phyloP scores from a whole-genome alignment of 2,888 invertebrate genomes.

The Monopis laevigella region DNA sequence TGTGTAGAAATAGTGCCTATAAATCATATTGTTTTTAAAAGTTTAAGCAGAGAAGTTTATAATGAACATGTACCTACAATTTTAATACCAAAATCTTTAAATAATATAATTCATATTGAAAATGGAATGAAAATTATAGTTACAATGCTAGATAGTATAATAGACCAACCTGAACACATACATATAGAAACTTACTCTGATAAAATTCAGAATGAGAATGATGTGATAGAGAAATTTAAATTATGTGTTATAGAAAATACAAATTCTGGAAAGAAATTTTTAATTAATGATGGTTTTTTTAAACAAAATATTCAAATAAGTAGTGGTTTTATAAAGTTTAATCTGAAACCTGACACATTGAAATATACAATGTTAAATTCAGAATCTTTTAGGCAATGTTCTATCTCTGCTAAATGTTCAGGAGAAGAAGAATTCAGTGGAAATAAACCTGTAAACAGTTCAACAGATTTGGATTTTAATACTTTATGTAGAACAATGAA shows the following conservation, averaged over 20 bases:
- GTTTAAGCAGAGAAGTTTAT: slow-evolving; percentile 47
- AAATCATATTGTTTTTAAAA: slow-evolving; percentile 46
- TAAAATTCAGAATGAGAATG: slow-evolving; percentile 33
- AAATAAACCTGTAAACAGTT: slow-evolving; percentile 26
- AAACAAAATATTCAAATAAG: slow-evolving; percentile 50
- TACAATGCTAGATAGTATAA: slow-evolving; percentile 40
- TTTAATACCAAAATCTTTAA: slow-evolving; percentile 63
- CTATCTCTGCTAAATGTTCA: slow-evolving; percentile 45
- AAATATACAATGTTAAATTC: slow-evolving; percentile 59
- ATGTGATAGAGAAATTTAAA: slow-evolving; percentile 57
- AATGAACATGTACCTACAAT: slow-evolving; percentile 52
- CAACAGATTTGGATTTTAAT: slow-evolving; percentile 38
- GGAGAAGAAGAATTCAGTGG: slow-evolving; percentile 34
- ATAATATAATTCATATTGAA: slow-evolving; percentile 59
- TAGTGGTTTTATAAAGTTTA: slow-evolving; percentile 44
- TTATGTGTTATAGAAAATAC: slow-evolving; percentile 56
- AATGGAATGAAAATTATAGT: slow-evolving; percentile 67
- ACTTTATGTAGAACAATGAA: slow-evolving; percentile 60
- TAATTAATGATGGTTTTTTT: slow-evolving; percentile 63
- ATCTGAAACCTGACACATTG: slow-evolving; percentile 48
- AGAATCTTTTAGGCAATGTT: slow-evolving; percentile 59
- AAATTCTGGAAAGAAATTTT: slow-evolving; percentile 51
- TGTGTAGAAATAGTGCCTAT: slow-evolving; percentile 53
- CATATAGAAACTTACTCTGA: slow-evolving; percentile 59
- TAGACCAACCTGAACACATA: slow-evolving; percentile 49